phyloP scores from a whole-genome alignment of 1,140 invertebrate species.

The Drosophila repleta region DNA sequence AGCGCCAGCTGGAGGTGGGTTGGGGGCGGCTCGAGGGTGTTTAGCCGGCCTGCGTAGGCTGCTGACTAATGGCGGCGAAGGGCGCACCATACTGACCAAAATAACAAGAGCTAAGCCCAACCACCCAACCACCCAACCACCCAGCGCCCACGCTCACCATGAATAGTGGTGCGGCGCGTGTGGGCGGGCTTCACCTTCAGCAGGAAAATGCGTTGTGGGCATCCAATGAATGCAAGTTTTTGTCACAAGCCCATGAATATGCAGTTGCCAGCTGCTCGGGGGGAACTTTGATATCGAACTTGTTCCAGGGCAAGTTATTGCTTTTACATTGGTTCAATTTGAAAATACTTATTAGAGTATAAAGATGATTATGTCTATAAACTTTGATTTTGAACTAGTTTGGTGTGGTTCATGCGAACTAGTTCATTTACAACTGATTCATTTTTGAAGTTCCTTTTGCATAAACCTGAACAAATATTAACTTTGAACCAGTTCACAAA shows the following conservation, averaged over 20 bases:
- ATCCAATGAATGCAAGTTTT: neutral
- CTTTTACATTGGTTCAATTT: too few relatives aligned
- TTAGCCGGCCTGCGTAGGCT: conserved; percentile 39
- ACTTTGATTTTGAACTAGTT: too few relatives aligned
- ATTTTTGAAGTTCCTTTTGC: too few relatives aligned
- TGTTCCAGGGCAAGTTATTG: too few relatives aligned
- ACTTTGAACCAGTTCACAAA: too few relatives aligned
- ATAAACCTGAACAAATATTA: too few relatives aligned
- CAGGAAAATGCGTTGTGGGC: neutral
- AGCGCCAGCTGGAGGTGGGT: too few relatives aligned
- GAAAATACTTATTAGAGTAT: too few relatives aligned
- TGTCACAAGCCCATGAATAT: neutral
- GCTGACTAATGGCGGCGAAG: conserved; percentile 46
- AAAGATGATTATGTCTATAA: too few relatives aligned
- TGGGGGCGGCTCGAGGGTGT: neutral
- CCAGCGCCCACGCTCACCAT: conserved; percentile 19
- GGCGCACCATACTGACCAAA: neutral
- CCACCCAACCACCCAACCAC: neutral
- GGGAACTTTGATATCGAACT: too few relatives aligned
- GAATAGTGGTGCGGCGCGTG: neutral
- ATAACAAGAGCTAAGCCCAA: conserved; percentile 9
- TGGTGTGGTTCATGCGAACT: neutral
- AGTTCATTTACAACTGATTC: neutral
- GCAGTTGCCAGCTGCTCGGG: neutral
- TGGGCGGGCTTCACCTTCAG: conserved; percentile 2